Percentiles rank a stretch among this genome's conserved stretches.
phyloP scores from a whole-genome alignment of 2,888 invertebrate genomes.

The Suillia variegata region DNA sequence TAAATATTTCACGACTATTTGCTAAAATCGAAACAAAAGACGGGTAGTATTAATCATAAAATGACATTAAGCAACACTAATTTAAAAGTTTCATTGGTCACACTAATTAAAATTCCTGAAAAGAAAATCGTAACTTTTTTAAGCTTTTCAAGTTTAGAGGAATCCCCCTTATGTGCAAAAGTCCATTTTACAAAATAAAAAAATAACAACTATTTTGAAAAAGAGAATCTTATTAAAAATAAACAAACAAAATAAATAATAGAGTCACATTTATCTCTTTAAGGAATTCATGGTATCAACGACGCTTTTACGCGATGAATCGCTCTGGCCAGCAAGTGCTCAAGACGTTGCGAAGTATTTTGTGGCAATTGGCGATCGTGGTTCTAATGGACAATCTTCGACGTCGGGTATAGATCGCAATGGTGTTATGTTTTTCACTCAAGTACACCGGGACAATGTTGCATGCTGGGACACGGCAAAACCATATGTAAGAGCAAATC shows the following conservation, averaged over 20 bases:
- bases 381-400: slow-evolving; percentile 71
- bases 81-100: no score
- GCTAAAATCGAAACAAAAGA: no score
- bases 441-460: slow-evolving; percentile 75
- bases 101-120: no score
- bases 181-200: no score
- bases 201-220: no score
- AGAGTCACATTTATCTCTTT: not conserved
- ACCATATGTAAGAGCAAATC: slow-evolving; percentile 68
- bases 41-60: no score
- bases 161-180: no score
- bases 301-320: slow-evolving; percentile 69
- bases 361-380: slow-evolving; percentile 63
- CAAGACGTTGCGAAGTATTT: slow-evolving; percentile 52
- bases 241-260: not conserved
- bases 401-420: slow-evolving; percentile 74
- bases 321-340: slow-evolving; percentile 56
- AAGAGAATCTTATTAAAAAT: no score
- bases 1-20: no score
- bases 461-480: slow-evolving; percentile 82
- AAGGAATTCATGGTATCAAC: slow-evolving; percentile 75
- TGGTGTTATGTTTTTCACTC: slow-evolving; percentile 77
- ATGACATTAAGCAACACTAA: no score
- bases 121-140: no score
- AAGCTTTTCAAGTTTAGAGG: no score